phyloP scores from a whole-genome alignment of 2,113 vertebrate species.

The Ramphastos sulfuratus region DNA sequence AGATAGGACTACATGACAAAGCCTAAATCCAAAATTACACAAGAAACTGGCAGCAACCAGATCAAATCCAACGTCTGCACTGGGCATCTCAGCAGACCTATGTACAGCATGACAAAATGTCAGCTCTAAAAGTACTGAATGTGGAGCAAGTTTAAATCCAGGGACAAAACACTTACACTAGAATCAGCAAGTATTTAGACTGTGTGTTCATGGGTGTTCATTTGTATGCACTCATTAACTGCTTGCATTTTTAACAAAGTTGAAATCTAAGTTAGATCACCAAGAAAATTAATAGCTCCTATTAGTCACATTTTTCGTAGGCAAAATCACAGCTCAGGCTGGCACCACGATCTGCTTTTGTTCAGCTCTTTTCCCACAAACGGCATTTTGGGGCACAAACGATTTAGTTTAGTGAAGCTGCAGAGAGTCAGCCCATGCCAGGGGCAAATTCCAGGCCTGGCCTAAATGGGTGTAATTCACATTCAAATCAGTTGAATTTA shows the following conservation, averaged over 20 bases:
- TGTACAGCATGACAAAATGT: not conserved
- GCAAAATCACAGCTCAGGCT: not conserved
- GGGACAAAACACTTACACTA: not conserved
- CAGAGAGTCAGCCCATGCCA: not conserved
- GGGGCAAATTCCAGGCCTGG: slow-evolving; percentile 22
- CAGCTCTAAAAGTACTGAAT: not conserved
- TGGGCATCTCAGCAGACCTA: not conserved
- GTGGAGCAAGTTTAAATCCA: not conserved
- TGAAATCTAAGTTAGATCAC: not conserved
- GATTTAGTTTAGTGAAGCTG: not conserved
- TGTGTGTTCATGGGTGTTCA: not conserved
- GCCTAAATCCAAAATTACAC: not conserved
- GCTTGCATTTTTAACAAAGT: not conserved
- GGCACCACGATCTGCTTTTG: not conserved
- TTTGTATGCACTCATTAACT: not conserved
- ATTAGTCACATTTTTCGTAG: not conserved
- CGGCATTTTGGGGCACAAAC: not conserved
- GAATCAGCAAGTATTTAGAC: not conserved
- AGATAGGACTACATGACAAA: not conserved
- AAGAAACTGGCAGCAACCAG: not conserved
- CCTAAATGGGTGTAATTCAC: slow-evolving; percentile 9
- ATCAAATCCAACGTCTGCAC: not conserved
- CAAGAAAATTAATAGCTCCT: rapidly evolving
- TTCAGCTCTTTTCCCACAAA: not conserved
- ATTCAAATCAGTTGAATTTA: slow-evolving; percentile 47